Conservation (phyloP, 1,140 invertebrate species). For the Pachypeltis micranthus region DNA sequence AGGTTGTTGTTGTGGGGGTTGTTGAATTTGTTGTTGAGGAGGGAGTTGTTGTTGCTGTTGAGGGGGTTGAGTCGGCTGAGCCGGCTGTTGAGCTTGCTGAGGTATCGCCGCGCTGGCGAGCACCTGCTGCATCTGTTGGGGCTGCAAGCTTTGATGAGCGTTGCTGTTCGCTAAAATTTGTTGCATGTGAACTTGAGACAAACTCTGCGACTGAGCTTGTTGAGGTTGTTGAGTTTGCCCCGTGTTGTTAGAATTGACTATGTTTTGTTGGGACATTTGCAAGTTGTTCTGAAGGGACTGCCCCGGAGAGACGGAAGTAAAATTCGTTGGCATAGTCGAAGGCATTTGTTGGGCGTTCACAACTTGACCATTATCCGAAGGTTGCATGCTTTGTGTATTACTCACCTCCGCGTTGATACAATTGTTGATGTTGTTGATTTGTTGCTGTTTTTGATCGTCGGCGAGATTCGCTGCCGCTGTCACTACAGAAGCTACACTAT, state of each 20-base stretch:
- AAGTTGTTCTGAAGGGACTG: slow-evolving; percentile 29
- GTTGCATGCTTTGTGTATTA: slow-evolving; percentile 17
- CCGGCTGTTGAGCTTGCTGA: slow-evolving; percentile 30
- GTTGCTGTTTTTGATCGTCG: slow-evolving; percentile 11
- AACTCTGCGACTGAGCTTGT: slow-evolving; percentile 31
- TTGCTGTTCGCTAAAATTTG: slow-evolving; percentile 22
- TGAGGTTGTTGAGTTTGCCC: slow-evolving; percentile 34
- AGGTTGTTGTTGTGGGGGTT: slow-evolving; percentile 20
- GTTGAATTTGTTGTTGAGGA: slow-evolving; percentile 25
- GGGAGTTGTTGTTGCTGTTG: slow-evolving; percentile 18
- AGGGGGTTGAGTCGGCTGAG: slow-evolving; percentile 28
- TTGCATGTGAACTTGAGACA: slow-evolving; percentile 35
- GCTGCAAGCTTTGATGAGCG: slow-evolving; percentile 39
- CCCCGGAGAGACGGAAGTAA: slow-evolving; percentile 29
- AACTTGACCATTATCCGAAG: slow-evolving; percentile 16
- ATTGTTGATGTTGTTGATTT: slow-evolving; percentile 17
- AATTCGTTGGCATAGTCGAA: slow-evolving; percentile 17
- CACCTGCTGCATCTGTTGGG: slow-evolving; percentile 42
- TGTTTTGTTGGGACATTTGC: slow-evolving; percentile 33
- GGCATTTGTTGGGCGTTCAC: slow-evolving; percentile 30
- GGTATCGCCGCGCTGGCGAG: slow-evolving; percentile 35
- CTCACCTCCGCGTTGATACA: slow-evolving; percentile 15
- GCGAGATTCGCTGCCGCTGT: background rate
- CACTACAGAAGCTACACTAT: background rate
- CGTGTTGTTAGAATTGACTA: slow-evolving; percentile 29